Percentiles rank a stretch among this genome's conserved stretches.
These are phyloP conservation scores for Dendroctonus ponderosae DNA, from an alignment of 1,140 invertebrate species.

Conservation along the genomic window DNA sequence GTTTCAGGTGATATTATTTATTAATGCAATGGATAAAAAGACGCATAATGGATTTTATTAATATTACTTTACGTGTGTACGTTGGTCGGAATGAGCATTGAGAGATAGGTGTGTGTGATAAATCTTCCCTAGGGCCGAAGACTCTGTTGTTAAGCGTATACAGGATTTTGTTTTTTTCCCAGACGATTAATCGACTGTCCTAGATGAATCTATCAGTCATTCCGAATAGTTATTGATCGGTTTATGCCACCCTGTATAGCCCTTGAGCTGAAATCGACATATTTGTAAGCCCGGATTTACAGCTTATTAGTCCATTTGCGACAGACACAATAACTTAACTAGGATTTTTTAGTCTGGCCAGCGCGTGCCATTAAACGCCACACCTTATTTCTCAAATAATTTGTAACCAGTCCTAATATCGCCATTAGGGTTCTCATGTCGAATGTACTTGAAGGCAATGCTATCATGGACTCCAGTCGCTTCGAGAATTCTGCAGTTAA, in stretches of 20 bases:
- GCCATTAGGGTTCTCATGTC: constrained; percentile 5
- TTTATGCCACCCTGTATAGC: no score
- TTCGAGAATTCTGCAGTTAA: no score
- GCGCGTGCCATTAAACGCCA: constrained; percentile 27
- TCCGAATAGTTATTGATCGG: no score
- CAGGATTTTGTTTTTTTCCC: no score
- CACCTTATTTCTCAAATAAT: constrained; percentile 28
- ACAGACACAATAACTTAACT: constrained; percentile 28
- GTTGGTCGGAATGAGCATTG: constrained; percentile 3
- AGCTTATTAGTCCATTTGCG: constrained; percentile 26
- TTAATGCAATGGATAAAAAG: constrained; percentile 34
- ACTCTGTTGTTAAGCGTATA: no score
- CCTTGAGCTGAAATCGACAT: no score
- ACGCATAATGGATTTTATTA: constrained; percentile 27
- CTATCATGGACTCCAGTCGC: no score
- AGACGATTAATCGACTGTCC: no score
- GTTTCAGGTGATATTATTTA: constrained; percentile 30
- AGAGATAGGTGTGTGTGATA: neutral
- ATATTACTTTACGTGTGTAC: constrained; percentile 22
- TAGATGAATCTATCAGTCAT: no score
- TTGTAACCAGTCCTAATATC: constrained; percentile 10
- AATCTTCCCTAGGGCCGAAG: neutral
- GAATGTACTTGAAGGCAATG: no score
- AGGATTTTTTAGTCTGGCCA: constrained; percentile 19
- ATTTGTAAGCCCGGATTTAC: constrained; percentile 15